Base-by-base conservation (phyloP, 2,797 vertebrate genomes). In the Acipenser ruthenus region DNA sequence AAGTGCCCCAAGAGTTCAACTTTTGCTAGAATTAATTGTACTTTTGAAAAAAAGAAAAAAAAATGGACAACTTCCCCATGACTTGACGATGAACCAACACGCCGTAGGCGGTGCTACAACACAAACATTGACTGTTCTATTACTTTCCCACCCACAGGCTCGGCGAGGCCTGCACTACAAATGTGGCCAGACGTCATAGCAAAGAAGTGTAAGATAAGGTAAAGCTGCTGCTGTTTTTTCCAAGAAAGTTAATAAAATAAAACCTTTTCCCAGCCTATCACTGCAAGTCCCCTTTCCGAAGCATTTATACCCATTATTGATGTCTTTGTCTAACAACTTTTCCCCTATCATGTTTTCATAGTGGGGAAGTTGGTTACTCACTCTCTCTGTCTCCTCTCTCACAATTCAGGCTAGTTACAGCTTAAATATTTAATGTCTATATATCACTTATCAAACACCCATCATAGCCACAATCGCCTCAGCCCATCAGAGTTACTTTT, bases 111-210 rank as follows among this genome's bases (percentile, higher is more conserved):
- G 83, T 73, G 73, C 68, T 69, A 68, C 77, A 77, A 76, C 76
- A 89, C 89, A 92, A 91, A 85, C 77, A 82, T 75, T 75, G 79
- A 78, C 86, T 90, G 84, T 83, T 82, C 81, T 72, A 68, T 70
- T 77, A 75, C 65, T 8, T 74, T 79, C 70, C 74, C 56, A 74
- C 77, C 79, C 78, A 78, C 53, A 49, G 69, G 72, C 69, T 67
- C 50, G 13, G 37, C 37, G 71, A 80, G 75, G 71, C 63, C 67
- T 10, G 65, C 0, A 55, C 71, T 71, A 63, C 58, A 64, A 70
- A 73, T 72, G 77, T 74, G 37, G 69, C 68, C 72, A 78, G 73
- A 70, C 62, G 56, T 69, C 65, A 68, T 61, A 51, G 64, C 67
- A 72, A 75, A 71, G 62, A 47, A 52, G 65, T 68, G 69, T 73